A percentile compares a stretch with the other conserved stretches of the same genome.
These are phyloP conservation scores for Bugulina stolonifera DNA, from an alignment of 2,888 invertebrate genomes.

Conservation along the genomic window DNA sequence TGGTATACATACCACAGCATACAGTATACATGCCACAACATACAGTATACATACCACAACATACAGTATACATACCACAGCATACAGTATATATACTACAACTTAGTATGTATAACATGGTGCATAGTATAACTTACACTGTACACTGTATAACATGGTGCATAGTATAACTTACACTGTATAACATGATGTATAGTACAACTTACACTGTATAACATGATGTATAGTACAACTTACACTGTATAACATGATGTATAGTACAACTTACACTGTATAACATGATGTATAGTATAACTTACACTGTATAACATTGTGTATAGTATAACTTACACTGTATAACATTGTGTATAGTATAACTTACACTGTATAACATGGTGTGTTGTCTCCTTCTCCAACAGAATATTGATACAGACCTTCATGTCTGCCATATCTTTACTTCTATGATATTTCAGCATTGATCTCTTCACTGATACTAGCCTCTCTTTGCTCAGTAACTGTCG, in stretches of 20 bases:
- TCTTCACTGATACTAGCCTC: not conserved
- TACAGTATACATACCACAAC: not conserved
- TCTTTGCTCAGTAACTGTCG: constrained; percentile 8
- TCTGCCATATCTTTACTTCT: constrained; percentile 1
- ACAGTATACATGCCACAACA: not conserved
- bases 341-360: not conserved
- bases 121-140: too few relatives aligned
- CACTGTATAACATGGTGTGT: not conserved
- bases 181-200: too few relatives aligned
- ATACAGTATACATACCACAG: not conserved
- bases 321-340: not conserved
- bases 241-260: too few relatives aligned
- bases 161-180: too few relatives aligned
- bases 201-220: too few relatives aligned
- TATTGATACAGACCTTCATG: not conserved
- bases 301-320: not conserved
- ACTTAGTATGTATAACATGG: too few relatives aligned
- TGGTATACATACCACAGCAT: not conserved
- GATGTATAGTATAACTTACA: too few relatives aligned
- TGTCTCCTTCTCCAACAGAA: not conserved
- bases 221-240: too few relatives aligned
- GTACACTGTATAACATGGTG: too few relatives aligned
- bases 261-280: too few relatives aligned
- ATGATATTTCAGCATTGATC: constrained; percentile 10
- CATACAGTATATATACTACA: too few relatives aligned